Base-by-base conservation (phyloP, 2,113 vertebrate genomes). In the Ceyx cyanopectus region DNA sequence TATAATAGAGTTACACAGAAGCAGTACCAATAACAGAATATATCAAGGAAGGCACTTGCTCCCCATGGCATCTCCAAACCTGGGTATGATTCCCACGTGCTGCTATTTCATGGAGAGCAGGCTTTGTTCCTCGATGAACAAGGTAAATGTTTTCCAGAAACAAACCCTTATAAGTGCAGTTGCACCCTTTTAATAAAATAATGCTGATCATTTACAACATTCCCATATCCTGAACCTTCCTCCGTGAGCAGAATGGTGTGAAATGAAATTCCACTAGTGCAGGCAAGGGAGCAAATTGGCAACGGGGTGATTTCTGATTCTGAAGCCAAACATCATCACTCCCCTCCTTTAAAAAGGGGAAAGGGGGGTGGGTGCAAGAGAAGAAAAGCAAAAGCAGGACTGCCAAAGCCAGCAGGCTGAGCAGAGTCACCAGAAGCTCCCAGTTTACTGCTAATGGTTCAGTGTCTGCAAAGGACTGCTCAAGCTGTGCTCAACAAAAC, bases 401-500 rank as follows among this genome's bases (percentile, higher is more conserved):
- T 93, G 93, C 83, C 91, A 92, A 94, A 95, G 77, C 4, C 87
- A 94, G 85, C 87, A 90, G 77, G 89, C 65, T 81, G 54, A 91
- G 82, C 4, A 57, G 67, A 68, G 73, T 84, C 85, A 92, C 91
- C 45, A 24, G 93, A 96, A 87, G 66, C 20, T 0, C 69, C 51
- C 57, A 41, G 75, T 88, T 85, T 81, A 86, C 58, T 69, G 45
- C 69, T 94, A 73, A 90, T 50, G 69, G 70, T 65, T 68, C 73
- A 17, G 78, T 56, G 90, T 67, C 91, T 82, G 92, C 79, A 76
- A 79, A 88, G 75, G 62, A 23, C 56, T 77, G 70, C 54, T 97
- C 95, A 93, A 95, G 90, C 91, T 92, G 94, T 92, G 93, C 63
- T 85, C 57, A 87, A 94, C 62, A 94, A 92, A 93, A 90, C 57